Evolutionary conservation across 2,797 vertebrate species (phyloP).

Genomic region (Orestias chungarensis): DNA sequence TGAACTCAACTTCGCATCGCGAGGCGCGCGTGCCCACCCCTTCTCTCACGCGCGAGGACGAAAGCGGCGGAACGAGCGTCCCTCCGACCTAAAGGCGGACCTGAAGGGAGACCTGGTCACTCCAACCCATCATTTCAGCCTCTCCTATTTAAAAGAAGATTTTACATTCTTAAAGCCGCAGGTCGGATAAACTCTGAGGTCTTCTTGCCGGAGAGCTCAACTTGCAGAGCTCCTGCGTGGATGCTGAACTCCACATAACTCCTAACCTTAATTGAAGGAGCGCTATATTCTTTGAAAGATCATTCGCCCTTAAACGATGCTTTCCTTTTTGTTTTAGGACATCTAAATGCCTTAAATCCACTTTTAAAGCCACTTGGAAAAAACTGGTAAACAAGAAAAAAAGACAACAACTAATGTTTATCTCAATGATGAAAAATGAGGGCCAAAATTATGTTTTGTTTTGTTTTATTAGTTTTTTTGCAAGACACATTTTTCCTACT

Average conservation of each 20-base stretch:
- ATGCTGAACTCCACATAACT: constrained; percentile 63
- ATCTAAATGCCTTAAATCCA: constrained; percentile 78
- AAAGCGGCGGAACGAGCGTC: constrained; percentile 22
- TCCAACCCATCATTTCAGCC: constrained; percentile 1
- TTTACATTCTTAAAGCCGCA: constrained; percentile 63
- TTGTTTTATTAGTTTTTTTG: no score
- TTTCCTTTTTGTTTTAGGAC: constrained; percentile 58
- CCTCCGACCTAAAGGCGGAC: constrained; percentile 49
- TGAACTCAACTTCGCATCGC: constrained; percentile 56
- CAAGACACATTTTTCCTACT: constrained; percentile 40
- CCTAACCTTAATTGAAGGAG: constrained; percentile 32
- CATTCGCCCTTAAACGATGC: constrained; percentile 56
- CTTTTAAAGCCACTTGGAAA: constrained; percentile 54
- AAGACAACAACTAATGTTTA: constrained; percentile 26
- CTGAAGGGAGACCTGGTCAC: constrained; percentile 45
- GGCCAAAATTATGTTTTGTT: constrained; percentile 47
- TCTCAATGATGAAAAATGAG: constrained; percentile 34
- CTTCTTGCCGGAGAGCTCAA: constrained; percentile 36
- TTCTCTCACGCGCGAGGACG: constrained; percentile 12
- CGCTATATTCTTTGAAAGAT: constrained; percentile 50
- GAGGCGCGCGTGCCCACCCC: constrained; percentile 30
- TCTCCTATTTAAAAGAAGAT: constrained; percentile 39
- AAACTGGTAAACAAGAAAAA: constrained; percentile 39
- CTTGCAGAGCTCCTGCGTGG: constrained; percentile 51
- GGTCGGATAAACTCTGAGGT: constrained; percentile 68